Conservation (phyloP, 1,140 invertebrate genomes). For the Archegozetes longisetosus region DNA sequence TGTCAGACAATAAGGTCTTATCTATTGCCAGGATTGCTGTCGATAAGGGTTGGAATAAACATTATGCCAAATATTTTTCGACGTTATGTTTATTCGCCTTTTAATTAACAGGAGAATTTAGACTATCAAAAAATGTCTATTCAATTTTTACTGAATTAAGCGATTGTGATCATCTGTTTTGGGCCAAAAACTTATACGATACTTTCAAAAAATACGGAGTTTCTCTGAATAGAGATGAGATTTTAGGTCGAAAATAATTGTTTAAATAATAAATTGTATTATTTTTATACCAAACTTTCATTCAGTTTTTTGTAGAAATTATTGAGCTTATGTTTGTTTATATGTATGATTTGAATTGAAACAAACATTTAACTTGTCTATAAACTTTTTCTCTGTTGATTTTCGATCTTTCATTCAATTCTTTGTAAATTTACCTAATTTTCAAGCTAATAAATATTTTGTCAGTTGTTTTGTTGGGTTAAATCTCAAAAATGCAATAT, state of each 20-base stretch:
- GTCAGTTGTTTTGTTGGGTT: too few species aligned
- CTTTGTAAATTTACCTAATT: too few species aligned
- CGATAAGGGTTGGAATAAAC: constrained; percentile 5
- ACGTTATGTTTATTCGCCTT: constrained; percentile 9
- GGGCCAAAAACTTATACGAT: constrained; percentile 11
- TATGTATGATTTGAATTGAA: too few species aligned
- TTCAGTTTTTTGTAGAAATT: too few species aligned
- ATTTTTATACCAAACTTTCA: too few species aligned
- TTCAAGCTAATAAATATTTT: too few species aligned
- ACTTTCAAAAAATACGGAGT: not conserved
- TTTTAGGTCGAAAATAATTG: not conserved
- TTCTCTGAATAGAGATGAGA: constrained; percentile 7
- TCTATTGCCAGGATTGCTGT: not conserved
- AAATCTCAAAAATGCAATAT: too few species aligned
- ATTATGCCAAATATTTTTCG: not conserved
- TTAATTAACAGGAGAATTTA: constrained; percentile 8
- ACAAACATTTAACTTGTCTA: too few species aligned
- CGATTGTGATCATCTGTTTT: constrained; percentile 5
- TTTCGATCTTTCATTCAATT: too few species aligned
- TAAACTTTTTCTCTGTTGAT: too few species aligned
- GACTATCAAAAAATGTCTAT: constrained; percentile 2
- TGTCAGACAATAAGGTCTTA: constrained; percentile 3
- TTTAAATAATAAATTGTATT: too few species aligned
- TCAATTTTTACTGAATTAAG: constrained; percentile 7
- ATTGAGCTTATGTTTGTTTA: too few species aligned